phyloP scores from a whole-genome alignment of 2,113 vertebrate genomes.

The Colinus virginianus region DNA sequence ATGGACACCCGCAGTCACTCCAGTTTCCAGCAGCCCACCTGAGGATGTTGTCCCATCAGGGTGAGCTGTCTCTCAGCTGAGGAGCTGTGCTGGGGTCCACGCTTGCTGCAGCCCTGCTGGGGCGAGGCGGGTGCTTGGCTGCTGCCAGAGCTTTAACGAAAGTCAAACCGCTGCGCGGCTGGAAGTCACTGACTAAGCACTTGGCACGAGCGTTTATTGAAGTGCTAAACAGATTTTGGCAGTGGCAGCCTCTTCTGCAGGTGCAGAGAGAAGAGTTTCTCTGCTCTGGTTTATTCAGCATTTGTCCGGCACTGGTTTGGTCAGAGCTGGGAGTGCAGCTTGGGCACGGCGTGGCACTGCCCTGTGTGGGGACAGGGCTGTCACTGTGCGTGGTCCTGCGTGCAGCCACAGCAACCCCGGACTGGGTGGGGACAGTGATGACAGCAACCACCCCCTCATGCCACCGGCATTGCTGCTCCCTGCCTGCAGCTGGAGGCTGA shows the following conservation, averaged over 20 bases:
- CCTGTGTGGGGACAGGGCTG: background rate
- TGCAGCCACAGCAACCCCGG: background rate
- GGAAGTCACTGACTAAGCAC: slow-evolving; percentile 69
- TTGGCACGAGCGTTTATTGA: slow-evolving; percentile 47
- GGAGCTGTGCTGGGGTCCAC: fast-evolving
- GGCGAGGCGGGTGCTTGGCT: background rate
- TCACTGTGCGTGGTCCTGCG: background rate
- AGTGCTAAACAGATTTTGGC: slow-evolving; percentile 66
- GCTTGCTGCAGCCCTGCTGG: background rate
- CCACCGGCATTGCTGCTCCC: background rate
- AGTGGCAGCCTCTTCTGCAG: slow-evolving; percentile 61
- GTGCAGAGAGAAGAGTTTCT: slow-evolving; percentile 33
- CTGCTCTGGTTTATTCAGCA: background rate
- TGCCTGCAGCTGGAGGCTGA: background rate
- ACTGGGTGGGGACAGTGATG: background rate
- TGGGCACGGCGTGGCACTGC: background rate
- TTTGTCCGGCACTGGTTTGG: background rate
- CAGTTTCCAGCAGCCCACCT: fast-evolving
- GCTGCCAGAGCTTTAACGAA: slow-evolving; percentile 40
- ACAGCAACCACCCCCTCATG: background rate
- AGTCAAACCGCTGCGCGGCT: slow-evolving; percentile 56
- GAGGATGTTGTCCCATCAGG: background rate
- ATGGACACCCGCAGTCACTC: background rate
- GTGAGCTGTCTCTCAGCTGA: background rate
- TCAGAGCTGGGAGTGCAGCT: background rate